Conservation (phyloP, 2,888 invertebrate genomes). For the Diaphora mendica region DNA sequence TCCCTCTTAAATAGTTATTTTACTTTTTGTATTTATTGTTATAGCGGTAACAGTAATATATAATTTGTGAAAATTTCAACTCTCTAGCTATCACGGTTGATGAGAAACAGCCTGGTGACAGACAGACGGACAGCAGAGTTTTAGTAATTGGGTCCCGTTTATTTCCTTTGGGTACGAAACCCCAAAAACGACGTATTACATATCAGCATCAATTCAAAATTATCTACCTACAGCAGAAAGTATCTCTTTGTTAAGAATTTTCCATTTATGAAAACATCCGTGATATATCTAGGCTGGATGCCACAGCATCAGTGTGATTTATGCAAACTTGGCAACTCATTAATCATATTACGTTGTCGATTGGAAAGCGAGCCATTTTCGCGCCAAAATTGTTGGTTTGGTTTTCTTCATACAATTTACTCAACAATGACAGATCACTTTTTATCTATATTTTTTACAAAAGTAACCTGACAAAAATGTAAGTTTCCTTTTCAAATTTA, state of each 20-base stretch:
- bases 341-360: conserved; percentile 75
- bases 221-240: neutral
- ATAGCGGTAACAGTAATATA: too few species aligned
- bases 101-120: too few species aligned
- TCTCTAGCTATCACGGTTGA: too few species aligned
- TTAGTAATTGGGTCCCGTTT: too few species aligned
- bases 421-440: conserved; percentile 59
- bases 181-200: neutral
- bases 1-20: too few species aligned
- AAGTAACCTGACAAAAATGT: conserved; percentile 14
- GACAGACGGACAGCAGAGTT: too few species aligned
- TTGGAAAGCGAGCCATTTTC: conserved; percentile 77
- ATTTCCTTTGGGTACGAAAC: too few species aligned
- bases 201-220: neutral
- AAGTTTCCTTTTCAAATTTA: neutral
- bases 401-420: conserved; percentile 67
- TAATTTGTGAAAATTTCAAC: too few species aligned
- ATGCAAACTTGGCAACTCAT: conserved; percentile 70
- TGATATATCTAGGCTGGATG: conserved; percentile 61
- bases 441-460: conserved; percentile 42
- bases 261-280: conserved; percentile 46
- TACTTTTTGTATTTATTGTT: too few species aligned
- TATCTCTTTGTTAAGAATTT: conserved; percentile 32
- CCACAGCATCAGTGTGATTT: conserved; percentile 70
- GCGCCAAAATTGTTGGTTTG: conserved; percentile 64